Percentiles rank a stretch among this genome's conserved stretches.
These are phyloP conservation scores for Julus scanicus DNA, from an alignment of 2,888 invertebrate genomes.

Conservation along the genomic window DNA sequence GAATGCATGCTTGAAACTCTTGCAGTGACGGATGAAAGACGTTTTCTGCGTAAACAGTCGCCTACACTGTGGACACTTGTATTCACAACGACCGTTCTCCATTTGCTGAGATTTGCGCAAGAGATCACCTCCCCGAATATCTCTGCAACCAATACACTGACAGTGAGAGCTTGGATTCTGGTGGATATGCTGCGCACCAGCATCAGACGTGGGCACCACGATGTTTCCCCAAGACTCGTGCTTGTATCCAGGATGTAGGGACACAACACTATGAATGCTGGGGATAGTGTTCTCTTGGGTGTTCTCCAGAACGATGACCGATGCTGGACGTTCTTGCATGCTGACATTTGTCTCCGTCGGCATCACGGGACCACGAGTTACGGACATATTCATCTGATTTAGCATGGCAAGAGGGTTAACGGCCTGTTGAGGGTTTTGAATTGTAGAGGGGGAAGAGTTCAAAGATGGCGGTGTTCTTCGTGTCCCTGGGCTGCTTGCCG, in stretches of 20 bases:
- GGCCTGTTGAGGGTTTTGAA: background rate
- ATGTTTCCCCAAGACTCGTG: constrained; percentile 7
- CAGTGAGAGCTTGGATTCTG: background rate
- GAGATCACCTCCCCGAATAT: background rate
- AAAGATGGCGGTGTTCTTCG: background rate
- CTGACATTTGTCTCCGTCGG: background rate
- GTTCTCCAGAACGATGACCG: background rate
- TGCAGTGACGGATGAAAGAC: constrained; percentile 1
- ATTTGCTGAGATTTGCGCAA: background rate
- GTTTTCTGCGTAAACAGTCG: constrained; percentile 1
- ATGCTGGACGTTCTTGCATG: background rate
- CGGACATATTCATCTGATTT: constrained; percentile 14
- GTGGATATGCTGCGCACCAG: background rate
- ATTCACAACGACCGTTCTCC: background rate
- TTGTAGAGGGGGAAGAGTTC: background rate
- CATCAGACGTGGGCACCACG: background rate
- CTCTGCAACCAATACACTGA: background rate
- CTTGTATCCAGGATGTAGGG: background rate
- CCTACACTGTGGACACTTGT: background rate
- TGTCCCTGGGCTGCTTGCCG: background rate
- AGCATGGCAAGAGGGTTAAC: background rate
- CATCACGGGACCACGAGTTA: background rate
- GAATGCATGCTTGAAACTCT: background rate
- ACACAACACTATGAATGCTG: constrained; percentile 7
- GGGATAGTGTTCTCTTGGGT: background rate